A percentile compares a stretch with the other conserved stretches of the same genome.
phyloP scores from a whole-genome alignment of 2,797 vertebrate species.

The Smutsia gigantea region DNA sequence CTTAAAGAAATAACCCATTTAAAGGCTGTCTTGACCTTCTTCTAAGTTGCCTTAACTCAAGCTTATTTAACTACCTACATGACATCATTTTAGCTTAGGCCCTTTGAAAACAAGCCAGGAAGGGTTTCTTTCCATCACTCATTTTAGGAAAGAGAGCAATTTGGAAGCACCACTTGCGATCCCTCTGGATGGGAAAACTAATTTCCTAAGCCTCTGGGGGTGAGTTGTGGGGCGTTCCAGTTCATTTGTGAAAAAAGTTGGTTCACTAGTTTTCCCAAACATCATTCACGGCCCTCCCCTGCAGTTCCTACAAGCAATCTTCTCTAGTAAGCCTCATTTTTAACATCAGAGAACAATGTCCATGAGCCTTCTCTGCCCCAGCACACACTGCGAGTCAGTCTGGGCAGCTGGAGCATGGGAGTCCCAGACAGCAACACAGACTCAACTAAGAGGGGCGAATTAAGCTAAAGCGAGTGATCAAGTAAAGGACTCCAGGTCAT shows the following conservation, averaged over 20 bases:
- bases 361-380: not conserved
- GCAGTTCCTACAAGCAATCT: not conserved
- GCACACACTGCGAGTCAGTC: not conserved
- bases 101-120: conserved; percentile 21
- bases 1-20: conserved; percentile 23
- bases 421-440: not conserved
- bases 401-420: not conserved
- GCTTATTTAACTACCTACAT: not conserved
- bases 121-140: conserved; percentile 60
- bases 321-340: not conserved
- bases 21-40: not conserved
- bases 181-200: conserved; percentile 37
- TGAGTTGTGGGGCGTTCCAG: conserved; percentile 57
- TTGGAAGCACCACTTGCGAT: not conserved
- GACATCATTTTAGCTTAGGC: not conserved
- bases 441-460: not conserved
- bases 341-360: not conserved
- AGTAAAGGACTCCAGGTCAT: conserved; percentile 6
- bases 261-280: conserved; percentile 25
- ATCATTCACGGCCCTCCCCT: not conserved
- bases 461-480: not conserved
- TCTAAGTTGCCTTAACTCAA: not conserved
- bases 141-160: conserved; percentile 52
- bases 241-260: conserved; percentile 25
- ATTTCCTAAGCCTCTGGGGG: conserved; percentile 17